A percentile compares a stretch with the other conserved stretches of the same genome.
Evolutionary conservation across 2,113 vertebrate genomes (phyloP).

Genomic region (Ciconia stormi): DNA sequence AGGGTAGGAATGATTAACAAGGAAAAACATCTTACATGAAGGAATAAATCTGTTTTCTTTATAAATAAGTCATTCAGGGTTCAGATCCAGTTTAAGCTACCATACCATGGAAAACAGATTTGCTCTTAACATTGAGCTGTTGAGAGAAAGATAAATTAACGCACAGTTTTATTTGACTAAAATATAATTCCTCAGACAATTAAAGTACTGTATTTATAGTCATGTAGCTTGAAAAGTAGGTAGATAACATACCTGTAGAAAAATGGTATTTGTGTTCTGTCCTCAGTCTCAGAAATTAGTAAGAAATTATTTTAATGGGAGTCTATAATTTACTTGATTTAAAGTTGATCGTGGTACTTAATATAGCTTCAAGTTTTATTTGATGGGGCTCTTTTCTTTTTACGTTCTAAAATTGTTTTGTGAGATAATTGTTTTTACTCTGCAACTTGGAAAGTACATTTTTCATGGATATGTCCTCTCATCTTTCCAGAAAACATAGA

Average conservation of each 20-base stretch:
- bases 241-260: not conserved
- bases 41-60: not conserved
- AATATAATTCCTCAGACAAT: not conserved
- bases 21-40: not conserved
- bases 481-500: slow-evolving; percentile 90
- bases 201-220: not conserved
- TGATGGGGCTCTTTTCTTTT: not conserved
- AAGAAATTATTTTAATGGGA: not conserved
- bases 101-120: not conserved
- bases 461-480: slow-evolving; percentile 50
- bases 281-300: not conserved
- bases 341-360: not conserved
- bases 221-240: not conserved
- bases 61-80: not conserved
- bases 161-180: not conserved
- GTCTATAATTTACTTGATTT: not conserved
- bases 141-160: not conserved
- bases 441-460: slow-evolving; percentile 19
- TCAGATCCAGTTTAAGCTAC: not conserved
- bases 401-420: not conserved
- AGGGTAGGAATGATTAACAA: not conserved
- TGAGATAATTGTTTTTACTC: slow-evolving; percentile 3
- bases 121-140: not conserved
- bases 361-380: not conserved
- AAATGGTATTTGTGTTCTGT: not conserved